Evolutionary conservation across 2,888 invertebrate species (phyloP), one percentile per base, ranked within the genome.

Genomic region (Drosophila nigritarsus): DNA sequence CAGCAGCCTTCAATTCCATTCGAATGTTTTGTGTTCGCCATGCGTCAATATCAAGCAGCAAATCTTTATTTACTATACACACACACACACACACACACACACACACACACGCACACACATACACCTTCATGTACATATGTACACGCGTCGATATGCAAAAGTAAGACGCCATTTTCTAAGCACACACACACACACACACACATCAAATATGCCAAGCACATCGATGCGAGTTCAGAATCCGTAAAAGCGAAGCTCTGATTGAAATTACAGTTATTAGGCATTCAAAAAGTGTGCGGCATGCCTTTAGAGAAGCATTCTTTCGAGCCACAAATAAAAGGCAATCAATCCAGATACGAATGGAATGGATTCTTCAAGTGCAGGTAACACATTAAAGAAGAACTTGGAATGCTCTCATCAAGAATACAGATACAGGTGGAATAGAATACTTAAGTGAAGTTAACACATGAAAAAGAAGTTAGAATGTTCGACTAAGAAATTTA

Each of bases 11-110:
- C 38, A 38, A 65, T 62, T 32, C 34, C 50, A 59, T 69, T 66
- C 24, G 54, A 72, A 63, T 72, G 67, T 20, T 42, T 13, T 42
- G 42, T 42, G 42, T 61, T 53, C 62, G 60, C 59, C 61, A 72
- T 73, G 67, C 69, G 63, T 67, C 80, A 76, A 72, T 70, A 76
- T 74, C 72, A 63, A 50, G 61, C 49, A 32, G 49, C 51, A 65
- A 79, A 82, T 82, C 79, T 78, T 82, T 68, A 70, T 64, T 50
- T 61, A 60, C 50, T 56, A 45, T 53, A n/a, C n/a, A 20, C 20
- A 55, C 20, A 42, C 45, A 66, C 13, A 36, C n/a, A 55, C 24
- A 42, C 45, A 66, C 20, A 36, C 18, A 55, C 24, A 54, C 6
- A 45, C 18, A 59, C 9, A 54, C 1, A 32, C 9, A 32, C 9